Evolutionary conservation across 2,797 vertebrate genomes (phyloP), one percentile per base, ranked within the genome.

Genomic region (Pteropus rufus): DNA sequence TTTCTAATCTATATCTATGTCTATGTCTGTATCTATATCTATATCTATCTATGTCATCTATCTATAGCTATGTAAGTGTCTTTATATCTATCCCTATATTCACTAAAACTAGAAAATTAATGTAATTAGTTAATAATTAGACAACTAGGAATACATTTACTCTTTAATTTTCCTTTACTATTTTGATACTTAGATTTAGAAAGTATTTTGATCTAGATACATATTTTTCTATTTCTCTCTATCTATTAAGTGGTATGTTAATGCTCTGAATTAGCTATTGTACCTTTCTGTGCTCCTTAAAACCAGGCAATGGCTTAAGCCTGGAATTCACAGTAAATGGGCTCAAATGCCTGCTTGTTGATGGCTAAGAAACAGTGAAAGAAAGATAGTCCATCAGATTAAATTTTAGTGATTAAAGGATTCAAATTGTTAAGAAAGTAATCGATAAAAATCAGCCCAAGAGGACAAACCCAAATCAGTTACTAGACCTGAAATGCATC

Each of bases 101-200:
- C 0, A 46, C 6, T 64, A 46, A 64, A 95, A 84, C 65, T 77
- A 41, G 21, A 93, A 95, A 82, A 90, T 58, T 67, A 54, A 81
- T 65, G 8, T 60, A 82, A 62, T 70, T 91, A 39, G 16, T 92
- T 54, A 91, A 16, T 76, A 90, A 72, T 75, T 44, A 91, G 19
- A 69, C 16, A 82, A n/a, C 76, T 46, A 12, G 6, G 52, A 96
- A 58, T 34, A 31, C 5, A 94, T 46, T 89, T 44, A 52, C 89
- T 91, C 31, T 87, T 88, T n/a, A 89, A 41, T 94, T 93, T 92
- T 93, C 18, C 58, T 79, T 95, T 80, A 72, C 1, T 23, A 31
- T 88, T 82, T 90, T 93, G 58, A 91, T 76, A 7, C 79, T 90
- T 82, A 81, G 3, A 62, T 80, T 10, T 91, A 54, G 84, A 67